Conservation (phyloP, 2,888 invertebrate genomes). For the Frankliniella fusca region DNA sequence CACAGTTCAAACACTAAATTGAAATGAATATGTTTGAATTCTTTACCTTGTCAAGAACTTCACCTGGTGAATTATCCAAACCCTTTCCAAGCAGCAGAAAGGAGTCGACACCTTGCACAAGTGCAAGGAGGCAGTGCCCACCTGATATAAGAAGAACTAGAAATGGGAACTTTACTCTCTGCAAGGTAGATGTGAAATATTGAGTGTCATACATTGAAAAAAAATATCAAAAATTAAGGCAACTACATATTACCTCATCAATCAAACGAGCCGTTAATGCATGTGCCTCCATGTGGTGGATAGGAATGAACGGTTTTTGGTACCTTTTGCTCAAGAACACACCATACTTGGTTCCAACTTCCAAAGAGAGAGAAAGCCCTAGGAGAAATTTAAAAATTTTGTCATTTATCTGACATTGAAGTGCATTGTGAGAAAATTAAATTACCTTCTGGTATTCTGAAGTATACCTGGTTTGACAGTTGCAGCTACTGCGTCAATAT, state of each 20-base stretch:
- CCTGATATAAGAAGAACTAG: conserved; percentile 87
- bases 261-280: conserved; percentile 82
- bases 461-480: conserved; percentile 75
- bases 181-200: conserved; percentile 36
- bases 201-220: too few species aligned
- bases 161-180: conserved; percentile 76
- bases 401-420: background rate
- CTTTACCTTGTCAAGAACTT: conserved; percentile 83
- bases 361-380: conserved; percentile 73
- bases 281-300: conserved; percentile 99
- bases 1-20: conserved; percentile 23
- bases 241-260: conserved; percentile 49
- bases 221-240: too few species aligned
- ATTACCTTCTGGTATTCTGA: conserved; percentile 14
- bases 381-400: conserved; percentile 34
- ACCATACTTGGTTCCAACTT: conserved; percentile 78
- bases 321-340: conserved; percentile 64
- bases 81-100: conserved; percentile 76
- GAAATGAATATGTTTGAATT: conserved; percentile 24
- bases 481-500: conserved; percentile 82
- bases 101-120: conserved; percentile 67
- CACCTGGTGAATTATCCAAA: conserved; percentile 87
- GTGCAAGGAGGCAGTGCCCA: conserved; percentile 79
- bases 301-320: conserved; percentile 81
- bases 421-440: background rate